A percentile compares a stretch with the other conserved stretches of the same genome.
phyloP scores from a whole-genome alignment of 1,140 invertebrate genomes.

The Brachionus plicatilis region DNA sequence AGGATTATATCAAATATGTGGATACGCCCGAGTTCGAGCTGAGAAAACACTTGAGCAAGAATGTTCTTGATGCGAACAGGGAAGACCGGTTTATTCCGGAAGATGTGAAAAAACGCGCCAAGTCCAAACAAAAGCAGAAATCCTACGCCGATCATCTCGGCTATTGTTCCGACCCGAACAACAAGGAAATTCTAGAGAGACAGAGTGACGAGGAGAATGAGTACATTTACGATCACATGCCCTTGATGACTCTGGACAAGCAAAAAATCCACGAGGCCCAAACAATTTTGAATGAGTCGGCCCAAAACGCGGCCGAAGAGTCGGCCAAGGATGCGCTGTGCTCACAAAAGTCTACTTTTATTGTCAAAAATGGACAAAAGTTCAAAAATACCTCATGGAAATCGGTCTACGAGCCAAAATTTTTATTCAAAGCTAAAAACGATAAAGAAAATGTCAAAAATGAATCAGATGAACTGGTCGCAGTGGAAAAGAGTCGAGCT shows the following conservation, averaged over 20 bases:
- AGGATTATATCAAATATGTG: constrained; percentile 13
- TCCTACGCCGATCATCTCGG: background rate
- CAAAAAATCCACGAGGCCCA: background rate
- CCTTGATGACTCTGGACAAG: constrained; percentile 12
- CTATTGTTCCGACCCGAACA: background rate
- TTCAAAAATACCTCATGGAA: background rate
- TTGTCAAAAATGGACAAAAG: constrained; percentile 25
- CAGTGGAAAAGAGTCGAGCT: background rate
- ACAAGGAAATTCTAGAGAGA: constrained; percentile 21
- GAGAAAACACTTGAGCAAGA: background rate
- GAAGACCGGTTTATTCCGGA: background rate
- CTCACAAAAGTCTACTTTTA: background rate
- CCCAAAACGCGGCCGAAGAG: background rate
- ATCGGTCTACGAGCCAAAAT: constrained; percentile 11
- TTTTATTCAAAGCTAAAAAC: background rate
- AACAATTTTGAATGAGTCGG: background rate
- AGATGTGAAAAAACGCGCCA: background rate
- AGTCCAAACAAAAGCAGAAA: background rate
- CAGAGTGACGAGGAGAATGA: constrained; percentile 35
- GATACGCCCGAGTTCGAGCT: constrained; percentile 29
- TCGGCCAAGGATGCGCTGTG: background rate
- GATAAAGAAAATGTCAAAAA: background rate
- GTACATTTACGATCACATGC: constrained; percentile 19
- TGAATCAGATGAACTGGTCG: background rate
- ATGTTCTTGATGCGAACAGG: background rate